phyloP scores from a whole-genome alignment of 1,140 invertebrate species.

The Mamestra configurata region DNA sequence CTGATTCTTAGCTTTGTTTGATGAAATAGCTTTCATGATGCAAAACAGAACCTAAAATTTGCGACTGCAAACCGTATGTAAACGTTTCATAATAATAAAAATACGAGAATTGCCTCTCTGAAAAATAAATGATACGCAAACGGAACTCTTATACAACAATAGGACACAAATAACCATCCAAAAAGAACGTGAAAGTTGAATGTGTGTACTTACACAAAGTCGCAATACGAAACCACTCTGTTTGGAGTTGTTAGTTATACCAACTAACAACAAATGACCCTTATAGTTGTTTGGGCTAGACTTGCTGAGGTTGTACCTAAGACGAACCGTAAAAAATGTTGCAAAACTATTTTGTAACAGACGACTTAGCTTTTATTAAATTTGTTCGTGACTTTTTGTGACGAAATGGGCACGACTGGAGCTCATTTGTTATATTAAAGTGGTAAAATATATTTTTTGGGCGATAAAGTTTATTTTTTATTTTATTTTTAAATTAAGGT shows the following conservation, averaged over 20 bases:
- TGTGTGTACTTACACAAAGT: no score
- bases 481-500: no score
- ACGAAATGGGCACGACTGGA: background rate
- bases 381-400: background rate
- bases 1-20: no score
- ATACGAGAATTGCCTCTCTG: no score
- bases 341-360: background rate
- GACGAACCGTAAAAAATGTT: background rate
- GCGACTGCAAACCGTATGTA: no score
- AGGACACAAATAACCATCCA: no score
- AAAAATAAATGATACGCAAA: no score
- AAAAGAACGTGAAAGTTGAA: no score
- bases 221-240: background rate
- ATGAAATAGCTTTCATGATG: no score
- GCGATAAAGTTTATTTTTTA: background rate
- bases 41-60: no score
- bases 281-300: background rate
- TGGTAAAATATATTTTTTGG: background rate
- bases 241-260: background rate
- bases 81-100: no score
- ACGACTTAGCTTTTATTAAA: background rate
- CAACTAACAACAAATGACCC: background rate
- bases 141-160: no score
- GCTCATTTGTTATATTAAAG: background rate
- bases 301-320: background rate